A percentile compares a stretch with the other conserved stretches of the same genome.
Evolutionary conservation across 2,888 invertebrate species (phyloP).

Genomic region (Andrena chrysosceles): DNA sequence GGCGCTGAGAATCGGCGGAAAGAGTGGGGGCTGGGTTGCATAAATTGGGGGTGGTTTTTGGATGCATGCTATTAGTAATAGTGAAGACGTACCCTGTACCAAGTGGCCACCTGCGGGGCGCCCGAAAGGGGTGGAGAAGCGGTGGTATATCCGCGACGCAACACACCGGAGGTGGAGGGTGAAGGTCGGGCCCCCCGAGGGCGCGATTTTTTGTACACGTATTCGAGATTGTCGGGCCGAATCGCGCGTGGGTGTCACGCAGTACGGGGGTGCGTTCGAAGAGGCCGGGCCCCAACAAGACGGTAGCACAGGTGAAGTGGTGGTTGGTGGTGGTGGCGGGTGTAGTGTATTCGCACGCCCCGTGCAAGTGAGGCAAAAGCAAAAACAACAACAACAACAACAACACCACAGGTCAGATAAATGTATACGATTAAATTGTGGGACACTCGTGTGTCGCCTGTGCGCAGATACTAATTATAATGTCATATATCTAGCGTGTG

Average conservation of each 20-base stretch:
- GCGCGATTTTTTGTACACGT: conserved; percentile 42
- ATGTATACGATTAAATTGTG: conserved; percentile 58
- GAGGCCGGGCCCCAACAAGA: conserved; percentile 68
- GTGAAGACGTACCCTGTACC: conserved; percentile 94
- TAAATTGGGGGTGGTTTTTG: conserved; percentile 26
- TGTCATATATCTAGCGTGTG: conserved; percentile 29
- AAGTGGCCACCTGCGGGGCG: conserved; percentile 92
- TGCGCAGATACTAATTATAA: conserved; percentile 41
- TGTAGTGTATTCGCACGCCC: conserved; percentile 75
- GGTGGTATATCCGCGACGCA: conserved; percentile 74
- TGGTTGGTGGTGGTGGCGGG: conserved; percentile 71
- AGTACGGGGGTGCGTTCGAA: conserved; percentile 64
- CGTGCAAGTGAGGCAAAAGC: conserved; percentile 78
- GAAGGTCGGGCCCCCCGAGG: conserved; percentile 59
- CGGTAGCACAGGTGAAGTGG: conserved; percentile 74
- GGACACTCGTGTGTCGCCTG: conserved; percentile 50
- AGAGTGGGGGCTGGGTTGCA: conserved; percentile 28
- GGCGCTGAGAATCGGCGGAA: conserved; percentile 5
- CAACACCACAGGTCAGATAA: conserved; percentile 79
- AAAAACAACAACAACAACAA: conserved; percentile 78
- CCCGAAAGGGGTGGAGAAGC: conserved; percentile 81
- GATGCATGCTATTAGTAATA: conserved; percentile 84
- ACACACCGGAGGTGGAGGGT: conserved; percentile 67
- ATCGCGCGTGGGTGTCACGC: conserved; percentile 52
- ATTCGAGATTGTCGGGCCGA: conserved; percentile 50